Evolutionary conservation across 2,113 vertebrate genomes (phyloP).

Genomic region (Halichoeres trimaculatus): DNA sequence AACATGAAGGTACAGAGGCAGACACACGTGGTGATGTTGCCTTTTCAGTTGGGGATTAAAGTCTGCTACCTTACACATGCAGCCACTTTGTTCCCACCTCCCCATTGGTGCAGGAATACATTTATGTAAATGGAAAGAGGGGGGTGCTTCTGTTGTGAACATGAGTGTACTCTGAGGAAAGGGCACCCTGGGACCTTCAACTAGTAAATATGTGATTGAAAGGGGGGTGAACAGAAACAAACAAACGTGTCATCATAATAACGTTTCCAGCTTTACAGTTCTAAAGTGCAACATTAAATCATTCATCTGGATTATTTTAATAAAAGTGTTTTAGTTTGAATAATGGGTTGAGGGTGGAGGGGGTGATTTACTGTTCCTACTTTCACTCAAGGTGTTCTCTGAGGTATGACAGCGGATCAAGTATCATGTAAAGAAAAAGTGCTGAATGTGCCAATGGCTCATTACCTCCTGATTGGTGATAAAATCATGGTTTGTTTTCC

Average conservation of each 20-base stretch:
- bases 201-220: conserved; percentile 54
- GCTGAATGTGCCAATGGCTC: neutral
- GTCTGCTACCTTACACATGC: conserved; percentile 63
- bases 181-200: conserved; percentile 55
- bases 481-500: neutral
- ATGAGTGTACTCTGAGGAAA: conserved; percentile 64
- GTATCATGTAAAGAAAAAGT: neutral
- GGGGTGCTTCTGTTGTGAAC: conserved; percentile 60
- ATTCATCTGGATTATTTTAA: conserved; percentile 56
- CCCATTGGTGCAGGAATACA: conserved; percentile 63
- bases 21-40: conserved; percentile 39
- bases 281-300: conserved; percentile 66
- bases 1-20: conserved; percentile 68
- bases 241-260: conserved; percentile 72
- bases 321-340: conserved; percentile 64
- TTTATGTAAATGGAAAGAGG: conserved; percentile 69
- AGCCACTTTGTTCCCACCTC: conserved; percentile 69
- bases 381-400: conserved; percentile 6
- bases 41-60: conserved; percentile 63
- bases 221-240: conserved; percentile 64
- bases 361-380: conserved; percentile 34
- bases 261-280: conserved; percentile 69
- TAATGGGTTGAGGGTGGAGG: conserved; percentile 28
- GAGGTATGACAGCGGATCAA: conserved; percentile 3
- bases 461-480: neutral